Percentiles rank a stretch among this genome's conserved stretches.
phyloP scores from a whole-genome alignment of 2,888 invertebrate genomes.

The Hirtodrosophila cameraria region DNA sequence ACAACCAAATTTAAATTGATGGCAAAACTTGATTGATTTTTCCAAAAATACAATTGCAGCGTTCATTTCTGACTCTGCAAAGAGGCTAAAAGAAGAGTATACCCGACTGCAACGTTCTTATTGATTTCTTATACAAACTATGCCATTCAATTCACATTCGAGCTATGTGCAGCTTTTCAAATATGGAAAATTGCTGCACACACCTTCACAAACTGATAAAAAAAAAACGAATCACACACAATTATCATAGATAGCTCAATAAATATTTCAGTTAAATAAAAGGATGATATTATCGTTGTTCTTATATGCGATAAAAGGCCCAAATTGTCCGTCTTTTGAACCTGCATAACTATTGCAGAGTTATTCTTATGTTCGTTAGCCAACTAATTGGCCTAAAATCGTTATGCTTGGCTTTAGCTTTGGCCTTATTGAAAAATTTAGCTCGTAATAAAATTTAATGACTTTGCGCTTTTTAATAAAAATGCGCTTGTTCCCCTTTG shows the following conservation, averaged over 20 bases:
- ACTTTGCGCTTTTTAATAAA: conserved; percentile 75
- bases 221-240: background rate
- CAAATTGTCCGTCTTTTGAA: background rate
- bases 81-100: too few species aligned
- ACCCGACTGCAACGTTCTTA: too few species aligned
- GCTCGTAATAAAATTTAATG: conserved; percentile 76
- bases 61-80: too few species aligned
- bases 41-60: too few species aligned
- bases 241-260: background rate
- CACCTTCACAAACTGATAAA: background rate
- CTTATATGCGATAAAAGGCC: conserved; percentile 6
- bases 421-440: conserved; percentile 76
- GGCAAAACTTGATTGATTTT: too few species aligned
- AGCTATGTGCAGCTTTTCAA: too few species aligned
- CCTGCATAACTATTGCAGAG: background rate
- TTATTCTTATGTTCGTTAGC: background rate
- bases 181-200: too few species aligned
- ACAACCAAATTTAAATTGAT: too few species aligned
- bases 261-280: conserved; percentile 2
- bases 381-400: conserved; percentile 34
- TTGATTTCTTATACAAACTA: too few species aligned
- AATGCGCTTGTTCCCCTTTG: conserved; percentile 24
- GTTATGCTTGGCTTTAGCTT: conserved; percentile 13
- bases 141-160: too few species aligned
- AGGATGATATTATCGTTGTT: background rate